These are phyloP conservation scores for Osmerus mordax DNA, from an alignment of 2,113 vertebrate species.

Conservation along the genomic window DNA sequence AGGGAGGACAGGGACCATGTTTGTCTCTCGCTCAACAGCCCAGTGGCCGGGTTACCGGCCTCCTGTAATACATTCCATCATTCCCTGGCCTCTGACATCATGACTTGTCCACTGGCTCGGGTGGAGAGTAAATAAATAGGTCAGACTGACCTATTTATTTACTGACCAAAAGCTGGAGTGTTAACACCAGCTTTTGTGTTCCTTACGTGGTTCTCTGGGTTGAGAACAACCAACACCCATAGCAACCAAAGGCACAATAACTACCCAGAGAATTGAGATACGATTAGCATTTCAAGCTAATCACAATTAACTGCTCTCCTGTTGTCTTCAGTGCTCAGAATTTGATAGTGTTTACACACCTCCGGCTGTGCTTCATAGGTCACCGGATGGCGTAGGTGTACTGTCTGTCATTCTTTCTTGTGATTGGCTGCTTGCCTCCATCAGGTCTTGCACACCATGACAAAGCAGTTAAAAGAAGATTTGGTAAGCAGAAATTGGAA, in stretches of 20 bases:
- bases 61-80: background rate
- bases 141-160: no score
- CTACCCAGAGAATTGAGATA: background rate
- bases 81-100: background rate
- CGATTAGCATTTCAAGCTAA: background rate
- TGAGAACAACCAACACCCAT: background rate
- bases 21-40: no score
- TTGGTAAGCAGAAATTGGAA: background rate
- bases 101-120: background rate
- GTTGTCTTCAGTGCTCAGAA: background rate
- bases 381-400: background rate
- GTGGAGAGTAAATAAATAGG: constrained; percentile 1
- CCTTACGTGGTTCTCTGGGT: background rate
- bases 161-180: background rate
- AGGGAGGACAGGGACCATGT: background rate
- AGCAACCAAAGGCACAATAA: constrained; percentile 5
- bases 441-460: background rate
- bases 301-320: background rate
- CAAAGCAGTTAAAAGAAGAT: background rate
- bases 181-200: background rate
- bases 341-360: background rate
- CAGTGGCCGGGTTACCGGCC: no score
- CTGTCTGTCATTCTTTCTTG: background rate
- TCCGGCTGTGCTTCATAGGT: background rate
- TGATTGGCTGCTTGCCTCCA: background rate